Base-by-base conservation (phyloP, 2,888 invertebrate species). In the Electrophaes corylata region DNA sequence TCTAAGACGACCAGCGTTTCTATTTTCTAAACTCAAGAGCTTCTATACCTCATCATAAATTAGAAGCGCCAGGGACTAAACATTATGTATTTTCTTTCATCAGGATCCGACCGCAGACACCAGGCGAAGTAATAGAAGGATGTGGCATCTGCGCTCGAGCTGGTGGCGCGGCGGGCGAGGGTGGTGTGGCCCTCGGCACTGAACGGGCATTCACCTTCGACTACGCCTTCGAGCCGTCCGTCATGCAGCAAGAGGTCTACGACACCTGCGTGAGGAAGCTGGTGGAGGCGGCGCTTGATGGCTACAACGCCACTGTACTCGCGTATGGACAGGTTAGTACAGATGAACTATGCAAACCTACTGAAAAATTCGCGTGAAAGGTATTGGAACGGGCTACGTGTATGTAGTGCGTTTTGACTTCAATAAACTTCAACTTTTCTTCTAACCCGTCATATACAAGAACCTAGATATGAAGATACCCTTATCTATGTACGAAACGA, bases 201-300 rank as follows among this genome's bases (percentile, higher is more conserved):
- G 98, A 98, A 88, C 97, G 98, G 78, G 96, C 97, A 44, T 99
- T 98, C 91, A 99, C 99, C 19, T 99, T 97, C 89, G 98, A 99
- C 91, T 96, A 96, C 85, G 98, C 99, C 43, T 99, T 97, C 87
- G 98, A 98, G 83, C 95, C 95, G 52, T 92, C 91, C 54, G 93
- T 95, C 40, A 86, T 87, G 50, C 99, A 98, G 88, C 94, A 86
- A 66, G 86, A 92, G 48, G 94, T 99, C 20, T 99, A 98, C 84
- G 94, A 95, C 43, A 94, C 94, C 10, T 97, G 97, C 78, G 98
- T 98, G 49, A 94, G 95, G 55, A 94, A 95, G 51, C 94, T 99
- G 57, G 96, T 99, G 67, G 97, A 98, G 69, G 97, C 98, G 26
- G 96, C 98, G 6, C 94, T 99, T 57, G 96, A 98, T 75, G 99